phyloP scores from a whole-genome alignment of 2,797 vertebrate species.

The Syngnathus acus region DNA sequence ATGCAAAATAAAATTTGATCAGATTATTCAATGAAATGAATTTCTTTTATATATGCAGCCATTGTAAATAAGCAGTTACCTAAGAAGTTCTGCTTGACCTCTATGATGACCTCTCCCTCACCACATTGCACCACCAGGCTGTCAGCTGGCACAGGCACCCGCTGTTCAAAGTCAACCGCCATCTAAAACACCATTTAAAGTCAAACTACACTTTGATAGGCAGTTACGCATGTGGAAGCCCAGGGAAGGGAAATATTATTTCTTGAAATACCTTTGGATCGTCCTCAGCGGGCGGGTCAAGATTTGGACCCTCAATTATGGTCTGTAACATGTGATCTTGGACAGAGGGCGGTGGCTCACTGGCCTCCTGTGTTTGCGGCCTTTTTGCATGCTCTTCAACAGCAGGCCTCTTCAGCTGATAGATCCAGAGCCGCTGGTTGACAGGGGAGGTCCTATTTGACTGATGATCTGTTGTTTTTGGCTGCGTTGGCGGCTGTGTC shows the following conservation, averaged over 20 bases:
- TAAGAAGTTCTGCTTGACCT: conserved; percentile 59
- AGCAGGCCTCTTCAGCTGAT: conserved; percentile 21
- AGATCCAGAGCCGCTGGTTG: conserved; percentile 30
- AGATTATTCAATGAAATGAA: too few relatives aligned
- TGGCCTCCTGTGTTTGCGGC: not conserved
- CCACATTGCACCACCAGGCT: conserved; percentile 45
- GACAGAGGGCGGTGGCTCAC: not conserved
- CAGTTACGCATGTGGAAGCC: not conserved
- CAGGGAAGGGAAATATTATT: not conserved
- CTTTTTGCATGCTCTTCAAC: not conserved
- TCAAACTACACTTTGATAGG: not conserved
- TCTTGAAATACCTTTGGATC: conserved; percentile 25
- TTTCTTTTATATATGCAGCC: not conserved
- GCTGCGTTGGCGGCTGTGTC: not conserved
- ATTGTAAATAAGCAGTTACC: conserved; percentile 30
- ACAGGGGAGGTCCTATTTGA: conserved; percentile 7
- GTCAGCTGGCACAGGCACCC: conserved; percentile 19
- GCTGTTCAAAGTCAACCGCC: conserved; percentile 20
- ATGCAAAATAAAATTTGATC: not conserved
- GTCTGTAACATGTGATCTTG: not conserved
- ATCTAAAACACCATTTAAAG: conserved; percentile 20
- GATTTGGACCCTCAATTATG: conserved; percentile 9
- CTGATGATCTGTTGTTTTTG: not conserved
- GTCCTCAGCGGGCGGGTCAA: conserved; percentile 19
- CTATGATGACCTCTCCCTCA: conserved; percentile 34